Percentiles rank a stretch among this genome's conserved stretches.
phyloP scores from a whole-genome alignment of 2,797 vertebrate species.

The Allenopithecus nigroviridis region DNA sequence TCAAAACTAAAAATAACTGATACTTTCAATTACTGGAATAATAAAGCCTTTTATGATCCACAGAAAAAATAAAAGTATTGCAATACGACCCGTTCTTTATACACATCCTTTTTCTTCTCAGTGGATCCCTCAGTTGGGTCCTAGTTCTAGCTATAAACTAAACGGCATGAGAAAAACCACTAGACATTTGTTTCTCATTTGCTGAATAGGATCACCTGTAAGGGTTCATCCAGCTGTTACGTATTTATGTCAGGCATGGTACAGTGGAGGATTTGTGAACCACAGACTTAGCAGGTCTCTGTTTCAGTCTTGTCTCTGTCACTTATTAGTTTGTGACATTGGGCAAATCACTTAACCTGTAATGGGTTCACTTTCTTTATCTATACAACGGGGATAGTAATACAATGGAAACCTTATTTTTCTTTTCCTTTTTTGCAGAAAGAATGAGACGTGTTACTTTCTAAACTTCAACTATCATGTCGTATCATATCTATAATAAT shows the following conservation, averaged over 20 bases:
- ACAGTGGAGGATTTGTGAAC: not conserved
- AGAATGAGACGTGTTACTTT: not conserved
- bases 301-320: not conserved
- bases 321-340: not conserved
- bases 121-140: not conserved
- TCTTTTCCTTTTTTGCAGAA: not conserved
- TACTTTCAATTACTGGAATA: slow-evolving; percentile 15
- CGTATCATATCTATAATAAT: not conserved
- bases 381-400: not conserved
- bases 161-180: not conserved
- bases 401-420: not conserved
- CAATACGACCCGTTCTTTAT: not conserved
- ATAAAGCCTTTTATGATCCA: not conserved
- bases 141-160: not conserved
- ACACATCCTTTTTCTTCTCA: not conserved
- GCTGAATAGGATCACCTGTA: not conserved
- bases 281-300: not conserved
- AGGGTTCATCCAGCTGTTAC: not conserved
- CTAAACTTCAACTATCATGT: not conserved
- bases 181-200: not conserved
- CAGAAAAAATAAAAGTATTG: not conserved
- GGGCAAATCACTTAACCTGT: not conserved
- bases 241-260: not conserved
- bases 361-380: not conserved
- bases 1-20: slow-evolving; percentile 65